Evolutionary conservation across 2,797 vertebrate species (phyloP).

Genomic region (Picus viridis): DNA sequence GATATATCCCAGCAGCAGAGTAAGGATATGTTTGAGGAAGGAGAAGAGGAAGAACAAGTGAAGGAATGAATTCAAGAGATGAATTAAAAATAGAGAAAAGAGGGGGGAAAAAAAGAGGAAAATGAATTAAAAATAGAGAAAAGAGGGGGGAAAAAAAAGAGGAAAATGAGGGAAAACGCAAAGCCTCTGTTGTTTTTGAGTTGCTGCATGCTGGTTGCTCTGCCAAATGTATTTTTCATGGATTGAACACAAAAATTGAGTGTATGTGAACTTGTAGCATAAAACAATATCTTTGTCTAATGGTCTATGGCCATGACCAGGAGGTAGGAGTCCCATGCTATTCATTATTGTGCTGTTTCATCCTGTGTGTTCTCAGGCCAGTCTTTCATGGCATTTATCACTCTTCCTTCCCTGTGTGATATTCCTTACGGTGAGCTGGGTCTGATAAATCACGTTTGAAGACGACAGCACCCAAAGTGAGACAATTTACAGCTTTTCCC

Average conservation of each 20-base stretch:
- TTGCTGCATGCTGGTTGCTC: not conserved
- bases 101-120: too few relatives aligned
- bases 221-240: not conserved
- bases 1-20: not conserved
- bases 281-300: not conserved
- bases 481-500: slow-evolving; percentile 7
- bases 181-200: not conserved
- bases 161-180: not conserved
- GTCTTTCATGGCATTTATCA: slow-evolving; percentile 30
- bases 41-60: not conserved
- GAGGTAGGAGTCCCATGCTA: not conserved
- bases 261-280: not conserved
- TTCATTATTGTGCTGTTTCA: not conserved
- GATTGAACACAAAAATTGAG: not conserved
- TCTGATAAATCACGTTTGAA: slow-evolving; percentile 14
- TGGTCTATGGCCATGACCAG: not conserved
- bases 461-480: not conserved
- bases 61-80: not conserved
- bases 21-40: not conserved
- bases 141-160: too few relatives aligned
- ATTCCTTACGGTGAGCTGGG: not conserved
- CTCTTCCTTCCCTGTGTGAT: not conserved
- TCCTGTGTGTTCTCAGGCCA: not conserved
- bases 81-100: not conserved
- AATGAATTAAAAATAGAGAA: not conserved